phyloP scores from a whole-genome alignment of 2,113 vertebrate species.

The Geococcyx californianus region DNA sequence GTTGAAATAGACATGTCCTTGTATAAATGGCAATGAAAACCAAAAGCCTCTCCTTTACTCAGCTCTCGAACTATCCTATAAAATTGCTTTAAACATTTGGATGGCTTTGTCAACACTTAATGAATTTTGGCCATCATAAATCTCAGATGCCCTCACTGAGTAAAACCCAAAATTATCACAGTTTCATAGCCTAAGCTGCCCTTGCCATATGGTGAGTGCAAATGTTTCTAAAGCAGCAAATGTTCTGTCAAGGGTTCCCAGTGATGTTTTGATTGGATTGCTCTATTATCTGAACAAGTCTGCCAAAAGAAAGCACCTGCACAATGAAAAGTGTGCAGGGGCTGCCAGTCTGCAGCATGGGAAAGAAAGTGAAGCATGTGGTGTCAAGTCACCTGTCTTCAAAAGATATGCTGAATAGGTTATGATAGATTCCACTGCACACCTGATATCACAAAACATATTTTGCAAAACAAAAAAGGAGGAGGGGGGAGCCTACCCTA shows the following conservation, averaged over 20 bases:
- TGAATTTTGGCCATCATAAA: conserved; percentile 66
- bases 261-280: conserved; percentile 73
- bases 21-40: not conserved
- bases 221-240: conserved; percentile 76
- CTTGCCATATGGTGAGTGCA: conserved; percentile 74
- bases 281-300: conserved; percentile 69
- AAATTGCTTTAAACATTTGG: conserved; percentile 35
- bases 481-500: not conserved
- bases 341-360: conserved; percentile 22
- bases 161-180: conserved; percentile 53
- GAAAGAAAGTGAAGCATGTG: conserved; percentile 16
- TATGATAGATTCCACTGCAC: not conserved
- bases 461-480: not conserved
- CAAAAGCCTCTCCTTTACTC: conserved; percentile 17
- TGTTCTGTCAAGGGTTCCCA: conserved; percentile 68
- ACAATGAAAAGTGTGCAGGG: conserved; percentile 28
- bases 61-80: not conserved
- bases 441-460: not conserved
- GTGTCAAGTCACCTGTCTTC: conserved; percentile 41
- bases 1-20: not conserved
- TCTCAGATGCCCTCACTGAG: conserved; percentile 41
- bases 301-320: conserved; percentile 75
- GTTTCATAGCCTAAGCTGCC: conserved; percentile 60
- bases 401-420: not conserved
- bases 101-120: conserved; percentile 55